Evolutionary conservation across 2,797 vertebrate genomes (phyloP), one percentile per base, ranked within the genome.

Genomic region (Silurus lanzhouensis): DNA sequence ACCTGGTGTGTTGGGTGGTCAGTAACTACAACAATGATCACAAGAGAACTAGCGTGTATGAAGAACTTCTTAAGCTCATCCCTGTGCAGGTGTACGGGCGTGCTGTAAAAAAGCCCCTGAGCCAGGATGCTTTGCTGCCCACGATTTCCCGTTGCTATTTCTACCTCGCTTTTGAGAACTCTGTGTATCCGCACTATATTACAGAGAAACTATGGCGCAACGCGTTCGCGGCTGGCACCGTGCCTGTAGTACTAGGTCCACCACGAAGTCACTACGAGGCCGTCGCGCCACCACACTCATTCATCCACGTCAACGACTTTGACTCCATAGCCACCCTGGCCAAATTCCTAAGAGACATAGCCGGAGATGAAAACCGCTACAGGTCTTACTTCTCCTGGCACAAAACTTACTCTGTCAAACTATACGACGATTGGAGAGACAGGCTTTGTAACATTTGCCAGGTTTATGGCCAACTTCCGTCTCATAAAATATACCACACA

Each of bases 151-250:
- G 1, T 4, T 99, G 97, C 90, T 96, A 93, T 89, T 99, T 99
- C 91, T 99, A 99, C 85, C 93, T 99, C 81, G 95, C 98, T 44
- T 97, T 99, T 0, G 98, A 99, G 92, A 99, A 99, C 91, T 93
- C 96, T 0, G 27, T 93, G 48, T 89, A 95, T 88, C 94, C 81
- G 1, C 97, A 99, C 90, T 99, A 99, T 70, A 97, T 99, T 91
- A 98, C 98, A 0, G 98, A 99, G 90, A 99, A 99, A 91, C 93
- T 99, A 60, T 99, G 98, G 98, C 90, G 91, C 67, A 99, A 99
- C 0, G 92, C 97, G 0, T 95, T 97, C 89, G 74, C 90, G 17
- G 95, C 95, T 0, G 95, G 97, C 0, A 80, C 96, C 0, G 95
- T 99, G 61, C 98, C 98, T 0, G 92, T 99, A 1, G 98, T 97